A percentile compares a stretch with the other conserved stretches of the same genome.
phyloP scores from a whole-genome alignment of 2,113 vertebrate genomes.

The zebrafish (Danio rerio) region DNA sequence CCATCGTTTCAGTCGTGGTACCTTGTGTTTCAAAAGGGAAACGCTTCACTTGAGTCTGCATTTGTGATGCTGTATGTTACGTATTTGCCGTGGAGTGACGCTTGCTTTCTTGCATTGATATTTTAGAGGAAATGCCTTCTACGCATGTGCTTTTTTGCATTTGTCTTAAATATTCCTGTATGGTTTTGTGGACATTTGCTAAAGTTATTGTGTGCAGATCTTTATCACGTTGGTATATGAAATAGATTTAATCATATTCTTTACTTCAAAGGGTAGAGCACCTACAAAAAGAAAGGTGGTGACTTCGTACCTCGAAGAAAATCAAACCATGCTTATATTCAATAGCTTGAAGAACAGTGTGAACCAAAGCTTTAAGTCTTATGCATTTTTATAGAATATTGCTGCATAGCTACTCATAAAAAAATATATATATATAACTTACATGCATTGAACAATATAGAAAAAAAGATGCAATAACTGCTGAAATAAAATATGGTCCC shows the following conservation, averaged over 20 bases:
- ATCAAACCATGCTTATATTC: conserved; percentile 51
- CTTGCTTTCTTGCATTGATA: conserved; percentile 42
- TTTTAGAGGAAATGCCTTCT: conserved; percentile 54
- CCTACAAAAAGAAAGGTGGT: conserved; percentile 15
- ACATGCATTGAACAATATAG: conserved; percentile 22
- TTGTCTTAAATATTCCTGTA: conserved; percentile 58
- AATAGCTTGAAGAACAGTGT: conserved; percentile 65
- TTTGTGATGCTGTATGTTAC: conserved; percentile 57
- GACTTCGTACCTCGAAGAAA: conserved; percentile 57
- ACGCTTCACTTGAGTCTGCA: conserved; percentile 63
- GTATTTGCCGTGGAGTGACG: conserved; percentile 59
- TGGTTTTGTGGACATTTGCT: conserved; percentile 56
- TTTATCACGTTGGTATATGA: neutral
- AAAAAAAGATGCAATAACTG: conserved; percentile 70
- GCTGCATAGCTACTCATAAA: conserved; percentile 66
- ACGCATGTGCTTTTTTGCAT: conserved; percentile 56
- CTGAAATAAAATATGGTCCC: conserved; percentile 70
- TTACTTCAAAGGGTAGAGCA: conserved; percentile 24
- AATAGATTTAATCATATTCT: neutral
- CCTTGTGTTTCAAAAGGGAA: conserved; percentile 58
- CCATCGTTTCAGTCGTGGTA: conserved; percentile 65
- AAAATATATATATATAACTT: conserved; percentile 8
- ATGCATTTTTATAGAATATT: conserved; percentile 82
- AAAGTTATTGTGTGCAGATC: conserved; percentile 28
- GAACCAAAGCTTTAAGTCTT: conserved; percentile 88